Conservation (phyloP, 2,113 vertebrate species). For the Tenebrosternarchus preto region DNA sequence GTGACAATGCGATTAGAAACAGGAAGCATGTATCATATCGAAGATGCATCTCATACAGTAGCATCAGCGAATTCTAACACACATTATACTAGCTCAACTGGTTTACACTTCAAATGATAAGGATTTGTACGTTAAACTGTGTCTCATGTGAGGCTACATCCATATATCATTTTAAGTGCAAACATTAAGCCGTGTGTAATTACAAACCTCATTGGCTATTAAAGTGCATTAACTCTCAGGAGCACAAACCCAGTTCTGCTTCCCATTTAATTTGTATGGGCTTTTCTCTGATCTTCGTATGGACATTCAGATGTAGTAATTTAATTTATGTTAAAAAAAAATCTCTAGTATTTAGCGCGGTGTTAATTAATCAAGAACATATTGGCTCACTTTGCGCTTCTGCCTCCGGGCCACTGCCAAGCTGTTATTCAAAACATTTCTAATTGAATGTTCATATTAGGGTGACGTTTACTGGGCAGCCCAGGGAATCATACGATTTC, state of each 20-base stretch:
- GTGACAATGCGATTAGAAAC: no score
- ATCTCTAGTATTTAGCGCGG: slow-evolving; percentile 41
- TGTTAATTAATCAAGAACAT: slow-evolving; percentile 59
- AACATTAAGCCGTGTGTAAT: slow-evolving; percentile 47
- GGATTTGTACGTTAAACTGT: no score
- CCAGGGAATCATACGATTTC: slow-evolving; percentile 20
- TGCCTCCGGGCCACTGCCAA: slow-evolving; percentile 55
- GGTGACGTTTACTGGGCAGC: slow-evolving; percentile 16
- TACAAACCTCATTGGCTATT: slow-evolving; percentile 38
- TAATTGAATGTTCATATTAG: slow-evolving; percentile 54
- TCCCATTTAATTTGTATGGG: slow-evolving; percentile 49
- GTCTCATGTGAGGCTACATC: not conserved
- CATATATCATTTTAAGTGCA: not conserved
- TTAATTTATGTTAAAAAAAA: slow-evolving; percentile 35
- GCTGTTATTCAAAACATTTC: slow-evolving; percentile 62
- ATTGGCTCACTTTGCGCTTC: slow-evolving; percentile 49
- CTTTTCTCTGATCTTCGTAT: slow-evolving; percentile 47
- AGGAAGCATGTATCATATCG: no score
- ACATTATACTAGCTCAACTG: no score
- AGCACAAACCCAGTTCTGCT: slow-evolving; percentile 54
- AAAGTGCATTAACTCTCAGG: slow-evolving; percentile 43
- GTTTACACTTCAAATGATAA: no score
- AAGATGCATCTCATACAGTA: no score
- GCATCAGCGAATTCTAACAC: no score
- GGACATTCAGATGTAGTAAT: slow-evolving; percentile 50